Percentiles rank a stretch among this genome's conserved stretches.
Evolutionary conservation across 2,888 invertebrate genomes (phyloP).

Genomic region (Phyllotreta cruciferae): DNA sequence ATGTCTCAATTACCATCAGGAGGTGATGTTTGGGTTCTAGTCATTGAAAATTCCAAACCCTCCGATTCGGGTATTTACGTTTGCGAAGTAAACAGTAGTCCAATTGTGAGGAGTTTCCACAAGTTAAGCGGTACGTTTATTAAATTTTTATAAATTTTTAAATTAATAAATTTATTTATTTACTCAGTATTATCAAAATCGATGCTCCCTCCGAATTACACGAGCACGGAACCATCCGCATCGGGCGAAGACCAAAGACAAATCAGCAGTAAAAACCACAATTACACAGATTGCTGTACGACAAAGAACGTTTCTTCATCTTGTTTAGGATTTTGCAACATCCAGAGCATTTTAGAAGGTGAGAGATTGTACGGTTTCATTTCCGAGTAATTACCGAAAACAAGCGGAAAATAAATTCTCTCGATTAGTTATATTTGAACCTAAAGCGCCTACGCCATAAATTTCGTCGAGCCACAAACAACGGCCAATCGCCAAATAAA

Average conservation of each 20-base stretch:
- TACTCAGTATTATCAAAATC: conserved; percentile 69
- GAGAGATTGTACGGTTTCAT: conserved; percentile 27
- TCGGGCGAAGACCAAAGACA: conserved; percentile 55
- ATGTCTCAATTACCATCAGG: conserved; percentile 61
- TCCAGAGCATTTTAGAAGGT: conserved; percentile 66
- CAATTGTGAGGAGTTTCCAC: conserved; percentile 80
- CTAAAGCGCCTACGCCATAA: no score
- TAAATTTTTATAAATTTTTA: conserved; percentile 6
- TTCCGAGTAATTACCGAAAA: no score
- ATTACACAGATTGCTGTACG: conserved; percentile 83
- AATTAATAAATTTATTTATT: conserved; percentile 3
- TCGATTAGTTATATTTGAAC: no score
- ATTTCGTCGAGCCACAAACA: no score
- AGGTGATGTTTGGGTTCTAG: conserved; percentile 85
- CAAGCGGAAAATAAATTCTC: no score
- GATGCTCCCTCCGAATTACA: conserved; percentile 67
- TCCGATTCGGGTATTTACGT: conserved; percentile 81
- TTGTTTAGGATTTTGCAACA: conserved; percentile 84
- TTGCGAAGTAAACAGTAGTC: conserved; percentile 84
- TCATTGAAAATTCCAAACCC: conserved; percentile 73
- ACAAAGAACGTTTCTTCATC: conserved; percentile 71
- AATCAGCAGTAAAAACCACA: conserved; percentile 65
- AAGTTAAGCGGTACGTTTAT: conserved; percentile 71
- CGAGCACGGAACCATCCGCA: conserved; percentile 58
- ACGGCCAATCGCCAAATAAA: no score